Evolutionary conservation across 2,797 vertebrate genomes (phyloP).

Genomic region (Pangasius sanitwongsei): DNA sequence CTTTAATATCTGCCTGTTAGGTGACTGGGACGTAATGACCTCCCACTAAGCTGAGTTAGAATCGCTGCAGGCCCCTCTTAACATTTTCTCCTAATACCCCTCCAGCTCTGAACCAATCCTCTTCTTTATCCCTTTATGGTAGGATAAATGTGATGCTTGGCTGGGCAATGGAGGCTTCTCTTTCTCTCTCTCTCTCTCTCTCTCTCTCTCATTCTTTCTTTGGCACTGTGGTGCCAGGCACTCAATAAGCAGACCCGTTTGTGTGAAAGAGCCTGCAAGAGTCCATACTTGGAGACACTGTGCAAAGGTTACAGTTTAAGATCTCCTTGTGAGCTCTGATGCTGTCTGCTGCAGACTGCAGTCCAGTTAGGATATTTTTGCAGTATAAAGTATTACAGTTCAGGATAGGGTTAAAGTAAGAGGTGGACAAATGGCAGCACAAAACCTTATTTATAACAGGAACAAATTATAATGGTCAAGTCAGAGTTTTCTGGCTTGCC

Average conservation of each 20-base stretch:
- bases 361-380: constrained; percentile 12
- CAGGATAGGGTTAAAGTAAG: constrained; percentile 30
- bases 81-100: constrained; percentile 71
- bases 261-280: constrained; percentile 52
- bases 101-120: constrained; percentile 59
- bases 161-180: constrained; percentile 51
- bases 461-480: constrained; percentile 18
- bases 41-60: constrained; percentile 70
- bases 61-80: constrained; percentile 75
- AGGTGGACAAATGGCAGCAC: neutral
- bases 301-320: constrained; percentile 62
- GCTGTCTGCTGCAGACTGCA: constrained; percentile 40
- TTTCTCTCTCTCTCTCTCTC: constrained; percentile 37
- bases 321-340: constrained; percentile 47
- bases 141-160: constrained; percentile 66
- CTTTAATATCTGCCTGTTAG: constrained; percentile 68
- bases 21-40: constrained; percentile 71
- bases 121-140: constrained; percentile 54
- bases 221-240: constrained; percentile 53
- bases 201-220: constrained; percentile 49
- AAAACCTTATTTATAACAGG: constrained; percentile 30
- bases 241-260: constrained; percentile 49
- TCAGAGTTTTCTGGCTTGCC: constrained; percentile 26
- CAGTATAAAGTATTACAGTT: constrained; percentile 20
- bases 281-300: constrained; percentile 59